Evolutionary conservation across 2,113 vertebrate species (phyloP).

Genomic region (Australoheros scitulus): DNA sequence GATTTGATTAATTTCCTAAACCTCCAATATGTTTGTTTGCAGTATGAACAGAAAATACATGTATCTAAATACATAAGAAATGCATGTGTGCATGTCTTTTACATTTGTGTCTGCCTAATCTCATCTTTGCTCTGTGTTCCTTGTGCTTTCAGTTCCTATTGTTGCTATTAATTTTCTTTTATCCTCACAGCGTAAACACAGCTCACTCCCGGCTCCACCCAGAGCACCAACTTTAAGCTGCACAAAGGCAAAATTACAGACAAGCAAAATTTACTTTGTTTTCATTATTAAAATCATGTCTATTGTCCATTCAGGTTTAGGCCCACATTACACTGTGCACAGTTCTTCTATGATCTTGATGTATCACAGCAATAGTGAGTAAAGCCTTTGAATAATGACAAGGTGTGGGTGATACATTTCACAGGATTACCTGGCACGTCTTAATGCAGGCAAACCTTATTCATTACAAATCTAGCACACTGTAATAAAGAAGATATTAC

Average conservation of each 20-base stretch:
- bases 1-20: not conserved
- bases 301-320: not conserved
- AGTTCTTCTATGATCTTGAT: conserved; percentile 19
- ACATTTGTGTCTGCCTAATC: not conserved
- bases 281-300: not conserved
- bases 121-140: not conserved
- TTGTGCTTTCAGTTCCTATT: not conserved
- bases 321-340: not conserved
- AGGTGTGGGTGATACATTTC: conserved; percentile 9
- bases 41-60: not conserved
- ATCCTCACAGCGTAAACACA: not conserved
- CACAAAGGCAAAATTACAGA: not conserved
- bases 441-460: not conserved
- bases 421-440: conserved; percentile 19
- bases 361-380: not conserved
- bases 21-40: not conserved
- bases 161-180: not conserved
- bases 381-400: conserved; percentile 24
- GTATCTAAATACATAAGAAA: not conserved
- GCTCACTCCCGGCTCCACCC: not conserved
- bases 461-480: conserved; percentile 9
- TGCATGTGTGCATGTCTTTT: not conserved
- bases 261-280: not conserved
- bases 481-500: conserved; percentile 19
- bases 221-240: not conserved